These are phyloP conservation scores for Ctenodactylus gundi DNA, from an alignment of 2,113 vertebrate species.

Conservation along the genomic window DNA sequence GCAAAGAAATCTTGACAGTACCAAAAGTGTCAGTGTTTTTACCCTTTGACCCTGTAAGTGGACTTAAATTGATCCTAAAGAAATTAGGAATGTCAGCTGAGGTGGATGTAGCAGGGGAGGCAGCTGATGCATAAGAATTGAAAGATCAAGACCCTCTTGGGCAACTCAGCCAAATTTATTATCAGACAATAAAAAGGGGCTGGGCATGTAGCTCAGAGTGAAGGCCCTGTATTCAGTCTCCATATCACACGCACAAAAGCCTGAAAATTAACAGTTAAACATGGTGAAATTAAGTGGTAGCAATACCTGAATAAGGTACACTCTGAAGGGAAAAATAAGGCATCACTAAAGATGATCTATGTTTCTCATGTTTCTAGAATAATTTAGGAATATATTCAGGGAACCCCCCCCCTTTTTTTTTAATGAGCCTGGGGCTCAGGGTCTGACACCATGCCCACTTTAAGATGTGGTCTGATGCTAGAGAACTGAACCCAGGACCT, in stretches of 20 bases:
- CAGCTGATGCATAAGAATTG: not conserved
- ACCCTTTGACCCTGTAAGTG: not conserved
- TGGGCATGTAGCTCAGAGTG: no score
- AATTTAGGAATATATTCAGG: not conserved
- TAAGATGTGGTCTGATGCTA: no score
- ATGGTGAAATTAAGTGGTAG: not conserved
- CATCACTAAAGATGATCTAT: not conserved
- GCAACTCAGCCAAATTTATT: not conserved
- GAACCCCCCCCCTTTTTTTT: not conserved
- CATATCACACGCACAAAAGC: no score
- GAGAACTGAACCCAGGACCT: no score
- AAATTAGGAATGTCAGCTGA: not conserved
- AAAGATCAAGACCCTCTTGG: not conserved
- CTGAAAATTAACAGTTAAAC: no score
- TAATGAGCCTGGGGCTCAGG: no score
- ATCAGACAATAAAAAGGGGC: not conserved
- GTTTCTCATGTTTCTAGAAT: not conserved
- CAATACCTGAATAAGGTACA: not conserved
- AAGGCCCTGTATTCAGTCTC: no score
- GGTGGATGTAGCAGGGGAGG: no score
- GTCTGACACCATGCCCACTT: no score
- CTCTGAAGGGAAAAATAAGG: not conserved
- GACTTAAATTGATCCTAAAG: not conserved
- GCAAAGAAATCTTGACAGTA: constrained; percentile 24
- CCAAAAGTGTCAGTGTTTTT: not conserved